Conservation (phyloP, 2,888 invertebrate genomes). For the Plagodis pulveraria region DNA sequence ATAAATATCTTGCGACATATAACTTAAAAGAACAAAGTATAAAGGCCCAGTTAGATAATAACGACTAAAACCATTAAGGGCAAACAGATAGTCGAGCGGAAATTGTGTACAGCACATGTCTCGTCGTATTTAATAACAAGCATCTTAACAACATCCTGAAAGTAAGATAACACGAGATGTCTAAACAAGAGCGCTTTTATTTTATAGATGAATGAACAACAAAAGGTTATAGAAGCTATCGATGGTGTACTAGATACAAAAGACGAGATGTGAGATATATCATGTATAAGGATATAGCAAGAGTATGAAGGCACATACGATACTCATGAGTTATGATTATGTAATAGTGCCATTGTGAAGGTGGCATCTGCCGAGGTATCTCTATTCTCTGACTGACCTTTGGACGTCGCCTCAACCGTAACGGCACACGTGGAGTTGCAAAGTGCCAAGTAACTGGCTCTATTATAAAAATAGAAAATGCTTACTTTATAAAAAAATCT, state of each 20-base stretch:
- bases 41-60: conserved; percentile 23
- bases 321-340: conserved; percentile 50
- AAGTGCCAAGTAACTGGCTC: conserved; percentile 45
- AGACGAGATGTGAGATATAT: conserved; percentile 25
- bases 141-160: conserved; percentile 37
- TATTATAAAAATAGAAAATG: too few relatives aligned
- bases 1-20: conserved; percentile 35
- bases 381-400: conserved; percentile 75
- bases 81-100: conserved; percentile 25
- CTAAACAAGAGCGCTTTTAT: conserved; percentile 50
- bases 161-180: conserved; percentile 37
- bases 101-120: conserved; percentile 27
- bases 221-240: conserved; percentile 54
- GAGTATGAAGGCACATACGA: conserved; percentile 27
- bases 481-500: too few relatives aligned
- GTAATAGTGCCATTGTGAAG: conserved; percentile 56
- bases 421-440: conserved; percentile 61
- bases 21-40: conserved; percentile 12
- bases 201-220: conserved; percentile 57
- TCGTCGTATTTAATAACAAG: conserved; percentile 35
- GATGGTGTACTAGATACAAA: conserved; percentile 40
- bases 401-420: conserved; percentile 42
- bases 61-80: conserved; percentile 38
- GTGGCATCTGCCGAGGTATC: conserved; percentile 65
- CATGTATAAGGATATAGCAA: conserved; percentile 14